phyloP scores from a whole-genome alignment of 2,888 invertebrate species.

The Eupeodes latifasciatus region DNA sequence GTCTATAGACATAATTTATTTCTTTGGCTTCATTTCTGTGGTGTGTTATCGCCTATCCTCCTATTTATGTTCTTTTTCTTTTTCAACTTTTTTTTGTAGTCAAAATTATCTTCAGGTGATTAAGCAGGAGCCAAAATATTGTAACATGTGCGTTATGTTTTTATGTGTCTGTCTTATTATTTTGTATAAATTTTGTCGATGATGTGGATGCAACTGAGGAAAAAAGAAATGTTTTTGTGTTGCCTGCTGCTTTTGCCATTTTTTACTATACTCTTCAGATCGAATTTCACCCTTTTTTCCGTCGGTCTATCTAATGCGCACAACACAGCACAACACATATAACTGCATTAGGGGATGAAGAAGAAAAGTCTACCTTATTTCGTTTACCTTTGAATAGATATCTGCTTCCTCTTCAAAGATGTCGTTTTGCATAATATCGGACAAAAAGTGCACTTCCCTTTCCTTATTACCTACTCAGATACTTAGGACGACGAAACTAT shows the following conservation, averaged over 20 bases:
- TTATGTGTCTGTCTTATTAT: slow-evolving; percentile 27
- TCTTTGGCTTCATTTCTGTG: slow-evolving; percentile 57
- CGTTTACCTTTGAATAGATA: slow-evolving; percentile 19
- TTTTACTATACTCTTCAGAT: slow-evolving; percentile 61
- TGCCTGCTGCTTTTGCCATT: slow-evolving; percentile 59
- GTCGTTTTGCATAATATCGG: slow-evolving; percentile 51
- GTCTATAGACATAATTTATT: slow-evolving; percentile 56
- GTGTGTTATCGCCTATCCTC: slow-evolving; percentile 33
- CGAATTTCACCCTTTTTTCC: slow-evolving; percentile 72
- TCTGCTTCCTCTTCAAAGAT: slow-evolving; percentile 67
- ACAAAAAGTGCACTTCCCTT: slow-evolving; percentile 77
- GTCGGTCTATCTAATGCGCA: not conserved
- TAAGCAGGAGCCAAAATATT: slow-evolving; percentile 81
- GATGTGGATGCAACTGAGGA: slow-evolving; percentile 52
- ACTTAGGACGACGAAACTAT: slow-evolving; percentile 58
- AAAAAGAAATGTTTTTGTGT: slow-evolving; percentile 18
- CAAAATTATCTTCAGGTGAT: slow-evolving; percentile 80
- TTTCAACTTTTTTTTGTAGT: not conserved
- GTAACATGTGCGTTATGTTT: slow-evolving; percentile 79
- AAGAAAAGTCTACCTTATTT: not conserved
- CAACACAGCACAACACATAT: no score
- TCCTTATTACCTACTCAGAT: slow-evolving; percentile 75
- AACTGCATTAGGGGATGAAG: slow-evolving; percentile 29
- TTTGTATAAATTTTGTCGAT: slow-evolving; percentile 27
- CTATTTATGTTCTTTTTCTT: slow-evolving; percentile 15